Base-by-base conservation (phyloP, 2,888 invertebrate species). In the Copidosoma aretas region DNA sequence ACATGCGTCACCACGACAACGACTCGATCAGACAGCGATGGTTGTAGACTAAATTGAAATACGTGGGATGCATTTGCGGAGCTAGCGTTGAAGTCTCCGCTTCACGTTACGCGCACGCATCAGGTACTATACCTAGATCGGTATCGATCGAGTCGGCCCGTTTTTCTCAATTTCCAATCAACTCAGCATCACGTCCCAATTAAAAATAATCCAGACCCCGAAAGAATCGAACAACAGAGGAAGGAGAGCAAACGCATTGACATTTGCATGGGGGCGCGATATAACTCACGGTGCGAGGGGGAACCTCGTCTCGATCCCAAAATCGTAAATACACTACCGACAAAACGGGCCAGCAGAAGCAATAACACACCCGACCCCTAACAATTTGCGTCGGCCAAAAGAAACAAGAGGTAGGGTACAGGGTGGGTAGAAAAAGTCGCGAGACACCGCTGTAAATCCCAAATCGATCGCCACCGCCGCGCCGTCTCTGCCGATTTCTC, bases 401-500 rank as follows among this genome's bases (percentile, higher is more conserved):
- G 2, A 17, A 15, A 15, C 8, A 17, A 46, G 43, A 14, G 43
- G 15, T 12, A n/a, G n/a, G 43, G 43, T 46, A 46, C 4, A 46
- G 43, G 43, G 15, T 3, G 15, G 43, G 14, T 4, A 15, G 17
- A 46, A 46, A 46, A 46, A 46, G 43, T 17, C 43, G 43, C 43
- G 43, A n/a, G n/a, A 46, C 43, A 17, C 17, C 43, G 43, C 17
- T 8, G 8, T 46, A 46, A 46, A 46, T 46, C 43, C 12, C 32
- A 17, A 46, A 46, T 46, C 43, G 43, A 46, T 17, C 32, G 4
- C 12, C 43, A 1, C 8, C 43, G 43, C 12, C 43, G 43, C n/a
- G n/a, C n/a, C n/a, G n/a, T n/a, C n/a, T 46, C 43, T 46, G 43
- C 43, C 43, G 43, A 46, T 46, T 46, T 46, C 43, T 46, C 17